phyloP scores from a whole-genome alignment of 2,113 vertebrate genomes.

The Orientallactaga bullata region DNA sequence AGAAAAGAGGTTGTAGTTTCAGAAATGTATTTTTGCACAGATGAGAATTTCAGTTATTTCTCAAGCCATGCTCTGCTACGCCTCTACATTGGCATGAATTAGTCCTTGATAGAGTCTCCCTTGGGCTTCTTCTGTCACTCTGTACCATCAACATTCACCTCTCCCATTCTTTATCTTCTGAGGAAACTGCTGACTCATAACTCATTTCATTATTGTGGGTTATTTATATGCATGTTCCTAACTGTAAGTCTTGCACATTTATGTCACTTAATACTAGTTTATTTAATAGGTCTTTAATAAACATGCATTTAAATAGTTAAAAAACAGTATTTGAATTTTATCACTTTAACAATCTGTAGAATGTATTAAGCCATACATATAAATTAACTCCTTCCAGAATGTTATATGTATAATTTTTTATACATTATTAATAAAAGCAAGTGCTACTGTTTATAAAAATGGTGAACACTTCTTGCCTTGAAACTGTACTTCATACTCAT shows the following conservation, averaged over 20 bases:
- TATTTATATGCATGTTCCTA: not conserved
- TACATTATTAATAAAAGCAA: slow-evolving; percentile 6
- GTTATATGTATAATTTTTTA: slow-evolving; percentile 8
- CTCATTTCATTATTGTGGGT: not conserved
- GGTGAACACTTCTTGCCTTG: not conserved
- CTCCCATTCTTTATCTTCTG: not conserved
- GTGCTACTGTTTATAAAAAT: not conserved
- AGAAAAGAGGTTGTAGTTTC: not conserved
- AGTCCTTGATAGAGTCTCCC: not conserved
- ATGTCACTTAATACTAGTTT: not conserved
- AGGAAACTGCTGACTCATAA: not conserved
- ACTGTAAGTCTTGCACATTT: not conserved
- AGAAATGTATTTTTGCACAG: not conserved
- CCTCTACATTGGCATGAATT: not conserved
- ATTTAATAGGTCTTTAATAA: slow-evolving; percentile 1
- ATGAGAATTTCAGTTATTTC: slow-evolving; percentile 1
- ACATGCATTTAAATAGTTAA: not conserved
- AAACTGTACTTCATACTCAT: not conserved
- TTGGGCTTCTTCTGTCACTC: not conserved
- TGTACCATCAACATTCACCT: not conserved
- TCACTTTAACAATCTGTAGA: not conserved
- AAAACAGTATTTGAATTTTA: not conserved
- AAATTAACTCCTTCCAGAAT: slow-evolving; percentile 8
- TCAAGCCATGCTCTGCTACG: not conserved
- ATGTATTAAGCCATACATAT: not conserved